A percentile compares a stretch with the other conserved stretches of the same genome.
These are phyloP conservation scores for Peromyscus eremicus DNA, from an alignment of 2,797 vertebrate species.

Conservation along the genomic window DNA sequence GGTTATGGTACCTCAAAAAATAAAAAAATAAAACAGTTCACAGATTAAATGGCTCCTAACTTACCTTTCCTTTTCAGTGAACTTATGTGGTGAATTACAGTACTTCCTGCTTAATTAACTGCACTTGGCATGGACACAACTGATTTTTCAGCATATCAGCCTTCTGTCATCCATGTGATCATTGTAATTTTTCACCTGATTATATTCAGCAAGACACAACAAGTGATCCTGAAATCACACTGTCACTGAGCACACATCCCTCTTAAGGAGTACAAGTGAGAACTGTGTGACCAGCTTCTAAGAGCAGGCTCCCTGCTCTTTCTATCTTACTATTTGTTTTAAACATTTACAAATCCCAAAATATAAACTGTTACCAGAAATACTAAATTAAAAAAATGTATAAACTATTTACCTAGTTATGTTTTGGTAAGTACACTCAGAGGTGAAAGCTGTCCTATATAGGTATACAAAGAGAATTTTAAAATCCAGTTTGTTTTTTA, in stretches of 20 bases:
- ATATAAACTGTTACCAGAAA: slow-evolving; percentile 52
- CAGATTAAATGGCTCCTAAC: slow-evolving; percentile 15
- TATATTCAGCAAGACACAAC: background rate
- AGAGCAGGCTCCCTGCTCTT: background rate
- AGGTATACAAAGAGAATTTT: background rate
- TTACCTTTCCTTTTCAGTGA: slow-evolving; percentile 44
- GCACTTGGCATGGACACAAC: background rate
- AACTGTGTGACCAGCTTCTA: slow-evolving; percentile 37
- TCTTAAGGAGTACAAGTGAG: background rate
- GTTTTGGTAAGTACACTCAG: slow-evolving; percentile 8
- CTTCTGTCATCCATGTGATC: slow-evolving; percentile 21
- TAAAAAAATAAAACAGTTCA: slow-evolving; percentile 31
- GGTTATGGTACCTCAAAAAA: slow-evolving; percentile 31
- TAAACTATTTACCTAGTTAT: slow-evolving; percentile 19
- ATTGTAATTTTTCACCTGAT: background rate
- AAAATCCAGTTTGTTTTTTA: background rate
- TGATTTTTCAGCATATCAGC: slow-evolving; percentile 14
- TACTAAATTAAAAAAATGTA: slow-evolving; percentile 41
- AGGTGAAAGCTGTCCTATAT: background rate
- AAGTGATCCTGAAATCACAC: background rate
- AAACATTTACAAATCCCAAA: slow-evolving; percentile 41
- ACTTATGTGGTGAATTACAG: slow-evolving; percentile 6
- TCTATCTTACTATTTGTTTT: slow-evolving; percentile 10
- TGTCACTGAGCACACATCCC: background rate
- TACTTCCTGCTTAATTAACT: slow-evolving; percentile 32